phyloP scores from a whole-genome alignment of 2,113 vertebrate species.

The Scytalopus superciliaris region DNA sequence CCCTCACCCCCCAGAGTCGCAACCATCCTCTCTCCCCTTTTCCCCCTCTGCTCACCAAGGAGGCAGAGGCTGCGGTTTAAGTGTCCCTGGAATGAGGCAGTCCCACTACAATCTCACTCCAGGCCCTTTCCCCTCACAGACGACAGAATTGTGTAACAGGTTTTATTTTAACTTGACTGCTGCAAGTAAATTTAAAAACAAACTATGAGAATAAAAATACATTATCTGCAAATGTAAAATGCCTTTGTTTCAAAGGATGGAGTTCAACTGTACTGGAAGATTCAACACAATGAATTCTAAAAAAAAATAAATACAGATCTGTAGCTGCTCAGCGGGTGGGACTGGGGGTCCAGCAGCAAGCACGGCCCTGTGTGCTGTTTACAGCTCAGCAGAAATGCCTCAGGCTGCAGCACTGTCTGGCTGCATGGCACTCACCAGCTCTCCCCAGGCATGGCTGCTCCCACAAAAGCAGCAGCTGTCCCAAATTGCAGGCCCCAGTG shows the following conservation, averaged over 20 bases:
- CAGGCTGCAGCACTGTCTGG: not conserved
- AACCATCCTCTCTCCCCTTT: accelerated
- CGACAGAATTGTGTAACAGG: not conserved
- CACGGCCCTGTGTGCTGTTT: not conserved
- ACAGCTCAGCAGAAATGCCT: conserved; percentile 19
- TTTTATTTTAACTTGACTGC: conserved; percentile 61
- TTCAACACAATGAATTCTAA: conserved; percentile 37
- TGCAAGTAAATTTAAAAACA: conserved; percentile 52
- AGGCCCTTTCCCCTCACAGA: not conserved
- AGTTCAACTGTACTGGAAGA: not conserved
- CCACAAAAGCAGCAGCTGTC: not conserved
- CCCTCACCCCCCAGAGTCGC: accelerated
- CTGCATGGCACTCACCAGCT: not conserved
- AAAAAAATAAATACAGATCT: conserved; percentile 64
- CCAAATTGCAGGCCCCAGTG: accelerated
- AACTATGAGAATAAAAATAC: conserved; percentile 50
- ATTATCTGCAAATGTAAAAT: conserved; percentile 34
- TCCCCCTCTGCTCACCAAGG: not conserved
- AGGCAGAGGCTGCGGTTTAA: not conserved
- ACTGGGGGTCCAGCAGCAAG: not conserved
- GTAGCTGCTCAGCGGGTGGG: not conserved
- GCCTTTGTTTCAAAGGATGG: conserved; percentile 50
- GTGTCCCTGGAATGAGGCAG: accelerated
- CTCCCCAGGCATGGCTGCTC: not conserved
- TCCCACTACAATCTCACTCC: not conserved